phyloP scores from a whole-genome alignment of 2,888 invertebrate species.

The Anaspis maculata region DNA sequence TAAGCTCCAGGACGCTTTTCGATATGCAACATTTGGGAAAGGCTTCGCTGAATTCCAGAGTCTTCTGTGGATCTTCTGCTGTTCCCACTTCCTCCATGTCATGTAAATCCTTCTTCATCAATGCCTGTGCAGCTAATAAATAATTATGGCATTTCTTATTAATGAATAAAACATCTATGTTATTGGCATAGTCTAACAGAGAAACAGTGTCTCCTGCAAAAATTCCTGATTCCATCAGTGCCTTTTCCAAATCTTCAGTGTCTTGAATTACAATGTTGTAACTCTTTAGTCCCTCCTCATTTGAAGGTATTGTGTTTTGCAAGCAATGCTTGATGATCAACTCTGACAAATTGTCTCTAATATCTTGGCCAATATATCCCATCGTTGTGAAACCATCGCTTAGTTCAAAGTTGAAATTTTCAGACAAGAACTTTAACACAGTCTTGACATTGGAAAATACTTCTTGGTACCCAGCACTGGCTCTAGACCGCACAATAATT shows the following conservation, averaged over 20 bases:
- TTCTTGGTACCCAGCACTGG: conserved; percentile 37
- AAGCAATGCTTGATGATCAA: conserved; percentile 66
- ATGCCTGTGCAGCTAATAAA: conserved; percentile 55
- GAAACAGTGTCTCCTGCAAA: conserved; percentile 49
- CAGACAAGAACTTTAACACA: conserved; percentile 51
- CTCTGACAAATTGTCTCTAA: conserved; percentile 53
- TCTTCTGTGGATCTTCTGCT: conserved; percentile 40
- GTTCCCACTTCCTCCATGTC: conserved; percentile 52
- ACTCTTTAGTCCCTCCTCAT: conserved; percentile 58
- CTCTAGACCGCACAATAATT: conserved; percentile 29
- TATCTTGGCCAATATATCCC: conserved; percentile 47
- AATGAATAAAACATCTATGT: conserved; percentile 68
- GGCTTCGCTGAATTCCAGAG: conserved; percentile 43
- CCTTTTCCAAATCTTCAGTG: conserved; percentile 58
- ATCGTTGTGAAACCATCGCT: conserved; percentile 44
- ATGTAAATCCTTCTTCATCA: conserved; percentile 77
- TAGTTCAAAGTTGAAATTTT: conserved; percentile 47
- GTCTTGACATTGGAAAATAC: conserved; percentile 51
- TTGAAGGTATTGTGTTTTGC: conserved; percentile 66
- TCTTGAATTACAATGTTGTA: conserved; percentile 56
- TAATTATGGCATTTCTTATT: conserved; percentile 68
- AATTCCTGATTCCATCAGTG: conserved; percentile 52
- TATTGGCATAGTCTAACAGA: conserved; percentile 60
- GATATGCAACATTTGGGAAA: conserved; percentile 54
- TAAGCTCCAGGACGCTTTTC: conserved; percentile 54